Percentiles rank a stretch among this genome's conserved stretches.
phyloP scores from a whole-genome alignment of 2,888 invertebrate species.

The Octodonta nipae region DNA sequence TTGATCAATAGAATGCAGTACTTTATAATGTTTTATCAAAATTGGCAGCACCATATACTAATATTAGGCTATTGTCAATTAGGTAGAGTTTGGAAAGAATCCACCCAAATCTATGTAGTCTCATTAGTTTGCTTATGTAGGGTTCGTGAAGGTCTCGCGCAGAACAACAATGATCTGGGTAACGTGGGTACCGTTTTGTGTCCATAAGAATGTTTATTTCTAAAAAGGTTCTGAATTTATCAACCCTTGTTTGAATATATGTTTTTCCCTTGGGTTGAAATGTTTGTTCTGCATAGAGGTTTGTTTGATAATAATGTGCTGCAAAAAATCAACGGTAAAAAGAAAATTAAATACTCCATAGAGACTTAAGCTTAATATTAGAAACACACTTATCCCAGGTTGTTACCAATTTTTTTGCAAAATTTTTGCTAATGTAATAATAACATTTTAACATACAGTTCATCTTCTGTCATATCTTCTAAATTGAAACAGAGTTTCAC shows the following conservation, averaged over 20 bases:
- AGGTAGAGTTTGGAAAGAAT: constrained; percentile 3
- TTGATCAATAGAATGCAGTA: constrained; percentile 3
- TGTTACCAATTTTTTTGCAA: too few relatives aligned
- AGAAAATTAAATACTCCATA: too few relatives aligned
- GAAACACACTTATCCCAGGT: too few relatives aligned
- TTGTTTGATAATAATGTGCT: too few relatives aligned
- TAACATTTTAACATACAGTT: too few relatives aligned
- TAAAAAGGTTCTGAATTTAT: constrained; percentile 3
- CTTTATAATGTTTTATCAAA: constrained; percentile 4
- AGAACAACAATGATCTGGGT: constrained; percentile 4
- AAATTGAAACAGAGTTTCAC: too few relatives aligned
- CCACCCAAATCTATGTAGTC: constrained; percentile 4
- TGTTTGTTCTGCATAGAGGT: too few relatives aligned
- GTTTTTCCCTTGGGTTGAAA: neutral
- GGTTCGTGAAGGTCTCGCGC: constrained; percentile 4
- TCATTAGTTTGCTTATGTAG: constrained; percentile 5
- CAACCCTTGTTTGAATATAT: constrained; percentile 4
- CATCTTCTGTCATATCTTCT: too few relatives aligned
- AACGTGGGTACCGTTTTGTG: constrained; percentile 1
- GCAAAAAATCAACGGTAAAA: too few relatives aligned
- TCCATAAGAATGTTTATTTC: constrained; percentile 3
- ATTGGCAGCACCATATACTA: constrained; percentile 2
- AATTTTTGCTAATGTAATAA: too few relatives aligned
- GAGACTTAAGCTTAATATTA: too few relatives aligned
- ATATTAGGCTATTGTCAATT: neutral